Evolutionary conservation across 37 sponge, comb jelly and placozoan genomes (phyloP).

Genomic region (Ianthella basta): DNA sequence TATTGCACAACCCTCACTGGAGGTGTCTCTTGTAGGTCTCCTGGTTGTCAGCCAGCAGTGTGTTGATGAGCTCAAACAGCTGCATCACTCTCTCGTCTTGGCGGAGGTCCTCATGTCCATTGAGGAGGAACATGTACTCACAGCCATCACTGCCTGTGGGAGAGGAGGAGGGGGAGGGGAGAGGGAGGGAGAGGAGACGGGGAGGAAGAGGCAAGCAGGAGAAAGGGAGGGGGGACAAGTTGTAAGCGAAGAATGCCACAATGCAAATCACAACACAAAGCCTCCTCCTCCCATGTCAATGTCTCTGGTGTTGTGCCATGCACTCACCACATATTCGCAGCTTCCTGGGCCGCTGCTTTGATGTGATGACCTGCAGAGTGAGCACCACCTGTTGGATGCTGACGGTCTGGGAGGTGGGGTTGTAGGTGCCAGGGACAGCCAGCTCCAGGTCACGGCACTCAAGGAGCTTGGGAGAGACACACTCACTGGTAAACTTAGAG

Average conservation of each 20-base stretch:
- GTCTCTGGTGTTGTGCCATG: neutral
- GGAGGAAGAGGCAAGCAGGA: too few species aligned
- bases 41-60: slow-evolving; percentile 85
- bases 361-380: slow-evolving; percentile 92
- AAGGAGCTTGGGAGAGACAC: slow-evolving; percentile 92
- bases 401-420: slow-evolving; percentile 84
- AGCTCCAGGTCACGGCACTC: slow-evolving; percentile 84
- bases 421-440: slow-evolving; percentile 96
- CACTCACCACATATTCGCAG: slow-evolving; percentile 84
- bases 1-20: slow-evolving; percentile 35
- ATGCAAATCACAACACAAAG: too few species aligned
- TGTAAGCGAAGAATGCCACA: too few species aligned
- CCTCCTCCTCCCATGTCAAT: too few species aligned
- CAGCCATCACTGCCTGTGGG: too few species aligned
- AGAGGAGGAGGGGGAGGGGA: neutral
- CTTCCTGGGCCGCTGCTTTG: slow-evolving; percentile 95
- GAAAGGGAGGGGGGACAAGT: too few species aligned
- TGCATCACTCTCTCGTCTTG: slow-evolving; percentile 99
- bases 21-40: slow-evolving; percentile 94
- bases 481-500: too few species aligned
- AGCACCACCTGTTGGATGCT: slow-evolving; percentile 82
- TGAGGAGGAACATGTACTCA: too few species aligned
- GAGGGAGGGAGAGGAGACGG: neutral
- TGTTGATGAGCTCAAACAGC: slow-evolving; percentile 97
- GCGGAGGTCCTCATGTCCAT: too few species aligned